Evolutionary conservation across 2,888 invertebrate genomes (phyloP).

Genomic region (Drosophila paramelanica): DNA sequence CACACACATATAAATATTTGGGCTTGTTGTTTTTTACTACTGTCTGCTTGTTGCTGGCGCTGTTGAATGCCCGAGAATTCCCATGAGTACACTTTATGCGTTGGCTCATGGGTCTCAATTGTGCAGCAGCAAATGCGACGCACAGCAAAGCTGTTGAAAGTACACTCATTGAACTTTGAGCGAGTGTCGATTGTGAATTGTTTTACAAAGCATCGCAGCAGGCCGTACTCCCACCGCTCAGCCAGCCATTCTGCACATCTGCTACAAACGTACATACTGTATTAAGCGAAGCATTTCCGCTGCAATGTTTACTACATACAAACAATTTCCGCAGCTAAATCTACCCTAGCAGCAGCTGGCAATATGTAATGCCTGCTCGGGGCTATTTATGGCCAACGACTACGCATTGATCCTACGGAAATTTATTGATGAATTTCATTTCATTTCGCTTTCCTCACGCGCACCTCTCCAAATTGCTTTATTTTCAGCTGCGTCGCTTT

Average conservation of each 20-base stretch:
- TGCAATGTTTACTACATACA: conserved; percentile 57
- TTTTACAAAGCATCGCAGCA: conserved; percentile 9
- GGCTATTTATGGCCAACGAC: conserved; percentile 61
- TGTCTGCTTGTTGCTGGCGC: conserved; percentile 21
- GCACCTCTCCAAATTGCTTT: conserved; percentile 70
- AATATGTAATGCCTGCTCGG: conserved; percentile 29
- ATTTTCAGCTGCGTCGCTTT: conserved; percentile 45
- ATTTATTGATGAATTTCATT: conserved; percentile 78
- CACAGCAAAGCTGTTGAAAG: conserved; percentile 36
- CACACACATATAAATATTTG: conserved; percentile 17
- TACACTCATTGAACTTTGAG: conserved; percentile 62
- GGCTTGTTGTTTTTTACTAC: conserved; percentile 16
- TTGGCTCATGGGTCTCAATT: conserved; percentile 60
- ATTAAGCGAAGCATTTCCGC: conserved; percentile 68
- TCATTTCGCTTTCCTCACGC: conserved; percentile 45
- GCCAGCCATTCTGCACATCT: background rate
- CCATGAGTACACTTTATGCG: conserved; percentile 74
- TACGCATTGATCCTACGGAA: conserved; percentile 57
- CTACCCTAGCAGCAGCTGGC: conserved; percentile 41
- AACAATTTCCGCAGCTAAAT: conserved; percentile 70
- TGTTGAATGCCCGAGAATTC: conserved; percentile 51
- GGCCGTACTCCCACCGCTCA: background rate
- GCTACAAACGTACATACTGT: conserved; percentile 12
- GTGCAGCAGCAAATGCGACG: conserved; percentile 32
- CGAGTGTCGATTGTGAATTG: conserved; percentile 43